Conservation (phyloP, 2,888 invertebrate genomes). For the Stenichneumon culpator region DNA sequence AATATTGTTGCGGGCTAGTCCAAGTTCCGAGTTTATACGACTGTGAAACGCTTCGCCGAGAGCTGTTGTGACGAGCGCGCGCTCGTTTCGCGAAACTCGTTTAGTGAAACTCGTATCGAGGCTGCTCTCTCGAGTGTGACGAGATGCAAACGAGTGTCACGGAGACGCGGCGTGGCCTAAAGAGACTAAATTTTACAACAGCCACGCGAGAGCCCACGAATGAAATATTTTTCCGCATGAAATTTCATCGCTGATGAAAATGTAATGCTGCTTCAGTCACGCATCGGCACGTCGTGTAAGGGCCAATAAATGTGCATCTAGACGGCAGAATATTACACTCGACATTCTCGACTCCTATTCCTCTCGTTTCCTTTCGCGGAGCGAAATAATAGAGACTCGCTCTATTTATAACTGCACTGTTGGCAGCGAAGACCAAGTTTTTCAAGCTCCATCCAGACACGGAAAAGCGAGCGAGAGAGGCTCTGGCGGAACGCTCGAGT, state of each 20-base stretch:
- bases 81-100: too few species aligned
- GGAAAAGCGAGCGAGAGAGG: not conserved
- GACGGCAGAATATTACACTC: not conserved
- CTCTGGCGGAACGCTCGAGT: slow-evolving; percentile 21
- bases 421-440: slow-evolving; percentile 41
- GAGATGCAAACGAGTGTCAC: not conserved
- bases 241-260: not conserved
- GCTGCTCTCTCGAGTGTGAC: not conserved
- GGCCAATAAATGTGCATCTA: not conserved
- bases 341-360: not conserved
- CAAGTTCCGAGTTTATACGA: too few species aligned
- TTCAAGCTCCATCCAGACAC: slow-evolving; percentile 21
- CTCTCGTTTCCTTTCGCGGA: not conserved
- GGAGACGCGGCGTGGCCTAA: not conserved
- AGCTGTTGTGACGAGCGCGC: not conserved
- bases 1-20: too few species aligned
- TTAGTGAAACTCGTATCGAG: not conserved
- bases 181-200: not conserved
- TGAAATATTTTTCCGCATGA: not conserved
- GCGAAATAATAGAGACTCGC: slow-evolving; percentile 26
- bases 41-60: too few species aligned
- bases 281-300: not conserved
- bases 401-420: slow-evolving; percentile 49
- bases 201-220: not conserved
- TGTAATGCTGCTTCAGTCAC: not conserved